Base-by-base conservation (phyloP, 2,888 invertebrate genomes). In the Raillietiella orientalis region DNA sequence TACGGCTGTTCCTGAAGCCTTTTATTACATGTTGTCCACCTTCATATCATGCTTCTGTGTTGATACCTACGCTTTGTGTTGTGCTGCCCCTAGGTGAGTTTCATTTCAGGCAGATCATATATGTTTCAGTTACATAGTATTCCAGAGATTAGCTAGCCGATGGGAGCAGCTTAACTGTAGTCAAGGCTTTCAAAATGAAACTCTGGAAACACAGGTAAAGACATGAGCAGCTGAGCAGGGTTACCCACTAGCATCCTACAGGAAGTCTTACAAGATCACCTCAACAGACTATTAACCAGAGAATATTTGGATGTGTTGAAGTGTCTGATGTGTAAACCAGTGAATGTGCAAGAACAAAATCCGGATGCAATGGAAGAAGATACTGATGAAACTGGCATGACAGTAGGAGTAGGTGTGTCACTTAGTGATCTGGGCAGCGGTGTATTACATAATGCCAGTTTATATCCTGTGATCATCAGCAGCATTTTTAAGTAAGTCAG, bases 21-120 rank as follows among this genome's bases (percentile, higher is more conserved):
- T 71, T 75, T 38, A 59, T 82, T 35, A 63, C 63, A 41, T 66
- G 66, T 35, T 84, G 82, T 42, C 79, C 79, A 27, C 63, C 67
- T 21, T 62, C 67, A 29, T 70, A 64, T 45, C 67, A 70, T 40
- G 59, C 58, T 28, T 50, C 55, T 32, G 71, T 74, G 17, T 52
- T 77, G 21, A 47, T 77, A 40, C 77, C 79, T 24, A 53, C 82
- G 24, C 52, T 82, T n/a, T n/a, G n/a, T n/a, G n/a, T n/a, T n/a
- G n/a, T n/a, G n/a, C n/a, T n/a, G n/a, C n/a, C n/a, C n/a, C n/a
- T n/a, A n/a, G n/a, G n/a, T n/a, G n/a, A n/a, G n/a, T n/a, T n/a
- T n/a, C n/a, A n/a, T n/a, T n/a, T n/a, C n/a, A n/a, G n/a, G n/a
- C n/a, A n/a, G n/a, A n/a, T n/a, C n/a, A n/a, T n/a, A n/a, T n/a